Evolutionary conservation across 2,797 vertebrate species (phyloP), one percentile per base, ranked within the genome.

Genomic region (Nyctibius grandis): DNA sequence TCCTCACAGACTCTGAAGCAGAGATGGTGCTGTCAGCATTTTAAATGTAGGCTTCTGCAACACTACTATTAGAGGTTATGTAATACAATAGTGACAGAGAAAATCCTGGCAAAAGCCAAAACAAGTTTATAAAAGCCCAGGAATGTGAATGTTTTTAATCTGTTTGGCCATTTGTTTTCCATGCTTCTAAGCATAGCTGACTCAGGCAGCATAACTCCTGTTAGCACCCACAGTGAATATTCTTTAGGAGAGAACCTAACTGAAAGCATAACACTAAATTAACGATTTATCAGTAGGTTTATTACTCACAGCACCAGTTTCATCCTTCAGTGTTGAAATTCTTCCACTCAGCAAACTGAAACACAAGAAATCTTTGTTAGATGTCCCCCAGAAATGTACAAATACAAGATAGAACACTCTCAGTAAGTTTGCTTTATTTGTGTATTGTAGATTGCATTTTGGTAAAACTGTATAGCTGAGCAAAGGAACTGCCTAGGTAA

Each of bases 221-320:
- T 57, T 34, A 74, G 31, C 78, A 75, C 15, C 40, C 48, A 72
- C 17, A 54, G 8, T 25, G 3, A 72, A 29, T 48, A 60, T 40
- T 63, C 20, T 73, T 72, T 79, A 88, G 60, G n/a, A 90, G 36
- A 85, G 33, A 93, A 76, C 18, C 25, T 51, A 93, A 73, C 44
- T 14, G 40, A 75, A 85, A 88, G 64, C 51, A 18, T 44, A 89
- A 65, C 17, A 57, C 11, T 15, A 25, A 84, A 38, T 78, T 77
- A 80, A 60, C 10, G 16, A 54, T 47, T 61, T 85, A 86, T 84
- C 28, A 72, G 44, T 34, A 75, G 1, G 2, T 53, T 92, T 50
- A 86, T 60, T 98, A 99, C 99, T 99, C 96, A 99, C 99, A 96
- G 99, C 99, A 99, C 99, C 99, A 98, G 99, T 99, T 99, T 99